Evolutionary conservation across 2,888 invertebrate genomes (phyloP).

Genomic region (Sacculina carcini): DNA sequence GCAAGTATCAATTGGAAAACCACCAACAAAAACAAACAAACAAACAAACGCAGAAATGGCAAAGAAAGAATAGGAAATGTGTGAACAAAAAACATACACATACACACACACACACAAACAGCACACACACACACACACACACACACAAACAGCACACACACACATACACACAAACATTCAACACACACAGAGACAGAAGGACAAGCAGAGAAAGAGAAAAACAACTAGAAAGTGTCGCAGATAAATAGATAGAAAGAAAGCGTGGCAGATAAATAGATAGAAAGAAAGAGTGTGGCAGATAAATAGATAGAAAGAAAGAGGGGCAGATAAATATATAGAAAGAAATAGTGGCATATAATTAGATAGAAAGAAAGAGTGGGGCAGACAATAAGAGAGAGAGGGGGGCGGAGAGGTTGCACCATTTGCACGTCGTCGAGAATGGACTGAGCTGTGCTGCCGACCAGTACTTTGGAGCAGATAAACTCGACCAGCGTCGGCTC

Average conservation of each 20-base stretch:
- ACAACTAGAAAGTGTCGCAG: too few species aligned
- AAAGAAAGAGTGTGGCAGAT: too few species aligned
- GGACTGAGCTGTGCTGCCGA: slow-evolving; percentile 70
- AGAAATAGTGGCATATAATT: too few species aligned
- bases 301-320: too few species aligned
- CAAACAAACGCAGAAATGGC: too few species aligned
- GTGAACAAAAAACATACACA: slow-evolving; percentile 6
- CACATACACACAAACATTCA: slow-evolving; percentile 3
- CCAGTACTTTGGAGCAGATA: slow-evolving; percentile 91
- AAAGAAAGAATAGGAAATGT: too few species aligned
- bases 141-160: slow-evolving; percentile 2
- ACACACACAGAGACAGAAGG: neutral
- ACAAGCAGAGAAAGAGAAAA: too few species aligned
- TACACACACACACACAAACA: neutral
- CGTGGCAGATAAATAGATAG: too few species aligned
- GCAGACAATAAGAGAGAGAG: neutral
- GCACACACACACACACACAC: neutral
- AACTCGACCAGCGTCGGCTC: slow-evolving; percentile 96
- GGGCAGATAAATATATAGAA: neutral
- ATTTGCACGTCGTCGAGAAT: slow-evolving; percentile 96
- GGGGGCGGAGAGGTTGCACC: slow-evolving; percentile 30
- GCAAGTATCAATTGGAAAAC: too few species aligned
- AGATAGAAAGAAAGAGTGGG: slow-evolving; percentile 7
- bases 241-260: too few species aligned
- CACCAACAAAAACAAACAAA: too few species aligned